Base-by-base conservation (phyloP, 2,797 vertebrate genomes). In the Octomys mimax region DNA sequence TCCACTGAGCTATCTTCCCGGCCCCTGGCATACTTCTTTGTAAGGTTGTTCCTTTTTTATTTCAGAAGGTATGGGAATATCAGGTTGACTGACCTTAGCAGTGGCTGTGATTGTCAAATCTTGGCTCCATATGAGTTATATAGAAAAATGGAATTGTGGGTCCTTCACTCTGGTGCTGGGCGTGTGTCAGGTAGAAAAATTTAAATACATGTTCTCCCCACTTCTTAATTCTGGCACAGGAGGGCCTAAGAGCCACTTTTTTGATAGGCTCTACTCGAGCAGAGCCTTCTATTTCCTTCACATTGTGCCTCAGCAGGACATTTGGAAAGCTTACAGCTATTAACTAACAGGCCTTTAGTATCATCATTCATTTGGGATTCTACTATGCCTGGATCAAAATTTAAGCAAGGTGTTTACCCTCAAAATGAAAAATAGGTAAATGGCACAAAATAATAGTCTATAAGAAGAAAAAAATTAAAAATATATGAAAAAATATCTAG, bases 271-370 rank as follows among this genome's bases (percentile, higher is more conserved):
- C 18, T 57, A 24, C 70, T 52, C 2, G 39, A 49, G 68, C 61
- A 89, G n/a, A 85, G 16, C 21, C 28, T 57, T 33, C 71, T 5
- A 14, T 90, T 81, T 62, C 75, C n/a, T 95, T 93, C 62, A 61
- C 24, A 39, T 64, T 71, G 14, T 21, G 9, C 66, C 57, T 96
- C 49, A 52, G 0, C 57, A n/a, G 49, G 84, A 62, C 68, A 68
- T 83, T 94, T 78, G 75, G 57, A n/a, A 92, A 80, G 28, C 52
- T 87, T 79, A 57, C 79, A 86, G 19, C 68, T 92, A 26, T 87
- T 86, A 95, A 85, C 68, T 52, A 90, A 88, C 95, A 95, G 75
- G 36, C 36, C 75, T 92, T 90, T 88, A 87, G 49, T 66, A 81
- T 61, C n/a, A 73, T 93, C 54, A 85, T 89, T 91, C 36, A 70